phyloP scores from a whole-genome alignment of 2,888 invertebrate species.

The Ophioninae sp. region DNA sequence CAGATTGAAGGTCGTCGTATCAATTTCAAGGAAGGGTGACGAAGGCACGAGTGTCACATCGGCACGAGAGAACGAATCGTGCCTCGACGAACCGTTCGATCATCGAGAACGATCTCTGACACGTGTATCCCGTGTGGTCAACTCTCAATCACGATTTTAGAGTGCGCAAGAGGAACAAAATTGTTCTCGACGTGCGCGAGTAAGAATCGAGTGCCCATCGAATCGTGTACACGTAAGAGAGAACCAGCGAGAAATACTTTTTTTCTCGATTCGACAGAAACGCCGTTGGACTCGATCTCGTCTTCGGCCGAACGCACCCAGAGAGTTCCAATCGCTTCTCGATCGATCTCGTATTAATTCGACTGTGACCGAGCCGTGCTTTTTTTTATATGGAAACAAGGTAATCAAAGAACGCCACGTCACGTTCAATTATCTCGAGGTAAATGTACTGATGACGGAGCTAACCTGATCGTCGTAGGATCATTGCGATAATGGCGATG shows the following conservation, averaged over 20 bases:
- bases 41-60: neutral
- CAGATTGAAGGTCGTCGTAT: slow-evolving; percentile 43
- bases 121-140: neutral
- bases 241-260: slow-evolving; percentile 31
- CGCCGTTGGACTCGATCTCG: slow-evolving; percentile 30
- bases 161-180: slow-evolving; percentile 45
- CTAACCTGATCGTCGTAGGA: neutral
- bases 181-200: slow-evolving; percentile 38
- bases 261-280: slow-evolving; percentile 41
- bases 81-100: slow-evolving; percentile 39
- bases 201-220: slow-evolving; percentile 11
- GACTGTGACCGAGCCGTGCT: neutral
- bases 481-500: neutral
- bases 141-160: slow-evolving; percentile 37
- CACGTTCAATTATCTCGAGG: neutral
- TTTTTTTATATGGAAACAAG: neutral
- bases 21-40: slow-evolving; percentile 48
- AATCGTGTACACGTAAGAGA: slow-evolving; percentile 1
- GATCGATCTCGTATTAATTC: slow-evolving; percentile 10
- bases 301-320: slow-evolving; percentile 24
- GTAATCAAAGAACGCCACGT: neutral
- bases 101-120: slow-evolving; percentile 20
- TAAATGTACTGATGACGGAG: slow-evolving; percentile 9
- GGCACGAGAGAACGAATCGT: slow-evolving; percentile 10
- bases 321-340: slow-evolving; percentile 8